phyloP scores from a whole-genome alignment of 2,113 vertebrate genomes.

The Aviceda subcristata region DNA sequence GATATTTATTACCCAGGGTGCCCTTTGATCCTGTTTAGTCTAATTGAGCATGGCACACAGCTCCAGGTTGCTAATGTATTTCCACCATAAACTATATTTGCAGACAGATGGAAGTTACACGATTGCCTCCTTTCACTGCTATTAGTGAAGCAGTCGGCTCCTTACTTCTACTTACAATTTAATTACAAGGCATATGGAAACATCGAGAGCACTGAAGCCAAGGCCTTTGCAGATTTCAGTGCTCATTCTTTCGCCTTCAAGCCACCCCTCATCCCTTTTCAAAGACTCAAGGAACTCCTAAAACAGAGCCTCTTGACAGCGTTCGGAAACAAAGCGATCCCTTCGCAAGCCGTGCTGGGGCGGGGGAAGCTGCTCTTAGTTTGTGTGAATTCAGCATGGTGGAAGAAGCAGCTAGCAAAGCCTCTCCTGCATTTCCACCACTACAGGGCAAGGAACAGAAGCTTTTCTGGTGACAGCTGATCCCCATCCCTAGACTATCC shows the following conservation, averaged over 20 bases:
- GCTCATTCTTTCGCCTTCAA: not conserved
- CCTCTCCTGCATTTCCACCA: not conserved
- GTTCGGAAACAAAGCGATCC: not conserved
- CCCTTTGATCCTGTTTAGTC: conserved; percentile 61
- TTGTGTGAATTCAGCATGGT: too few relatives aligned
- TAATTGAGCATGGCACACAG: conserved; percentile 58
- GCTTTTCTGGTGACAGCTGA: not conserved
- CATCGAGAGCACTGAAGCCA: not conserved
- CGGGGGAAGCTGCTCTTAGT: not conserved
- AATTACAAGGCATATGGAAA: conserved; percentile 43
- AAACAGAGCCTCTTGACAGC: not conserved
- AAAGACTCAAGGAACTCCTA: not conserved
- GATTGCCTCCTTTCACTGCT: conserved; percentile 29
- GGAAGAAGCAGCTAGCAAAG: not conserved
- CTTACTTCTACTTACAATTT: conserved; percentile 26
- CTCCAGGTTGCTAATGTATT: conserved; percentile 44
- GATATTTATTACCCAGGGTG: conserved; percentile 48
- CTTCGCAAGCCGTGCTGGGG: fast-evolving
- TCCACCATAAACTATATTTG: conserved; percentile 31
- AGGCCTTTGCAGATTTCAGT: not conserved
- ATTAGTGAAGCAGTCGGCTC: conserved; percentile 32
- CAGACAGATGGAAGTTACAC: conserved; percentile 56
- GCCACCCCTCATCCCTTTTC: not conserved
- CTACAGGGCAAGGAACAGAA: not conserved
- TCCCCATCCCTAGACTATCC: not conserved